Base-by-base conservation (phyloP, 2,797 vertebrate genomes). In the Rhabdophis nuchalis region DNA sequence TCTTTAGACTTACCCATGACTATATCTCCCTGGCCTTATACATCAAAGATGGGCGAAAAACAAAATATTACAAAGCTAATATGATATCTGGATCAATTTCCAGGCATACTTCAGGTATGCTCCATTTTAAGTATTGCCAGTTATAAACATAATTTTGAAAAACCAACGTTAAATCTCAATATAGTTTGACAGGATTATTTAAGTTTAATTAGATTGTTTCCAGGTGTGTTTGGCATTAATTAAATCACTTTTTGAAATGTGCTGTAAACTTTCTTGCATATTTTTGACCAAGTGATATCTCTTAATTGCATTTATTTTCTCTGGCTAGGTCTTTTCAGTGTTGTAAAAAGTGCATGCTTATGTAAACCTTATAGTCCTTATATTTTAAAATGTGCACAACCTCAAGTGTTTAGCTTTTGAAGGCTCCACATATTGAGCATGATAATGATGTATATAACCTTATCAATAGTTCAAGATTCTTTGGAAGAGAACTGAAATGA, bases 271-370 rank as follows among this genome's bases (percentile, higher is more conserved):
- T 89, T 46, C 88, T n/a, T 32, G n/a, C 20, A 68, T 11, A 41
- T 53, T 92, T 57, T 61, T 90, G 36, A 58, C 13, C 41, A 77
- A 87, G 29, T 77, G 58, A 87, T 77, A 86, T 92, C 64, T 92
- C n/a, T 60, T 29, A 64, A 53, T 29, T 58, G 85, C 12, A 13
- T 90, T 56, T 82, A 87, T 82, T 77, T 90, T 77, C 23, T 87
- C 2, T 53, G 29, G 64, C 92, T 89, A 87, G 89, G 85, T 82
- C 85, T 90, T 54, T 87, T 90, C 61, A 41, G 18, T 41, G 87
- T 64, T 86, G 60, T 12, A 54, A 89, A 85, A 86, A 56, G 27
- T 46, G 72, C 52, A 68, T 50, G 36, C 85, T 53, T 77, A 90
- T 29, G 54, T 46, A 23, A 36, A 85, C 25, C 1, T 92, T 25